A percentile compares a stretch with the other conserved stretches of the same genome.
Conservation (phyloP, 2,113 vertebrate genomes). For the Hydrochoerus hydrochaeris region DNA sequence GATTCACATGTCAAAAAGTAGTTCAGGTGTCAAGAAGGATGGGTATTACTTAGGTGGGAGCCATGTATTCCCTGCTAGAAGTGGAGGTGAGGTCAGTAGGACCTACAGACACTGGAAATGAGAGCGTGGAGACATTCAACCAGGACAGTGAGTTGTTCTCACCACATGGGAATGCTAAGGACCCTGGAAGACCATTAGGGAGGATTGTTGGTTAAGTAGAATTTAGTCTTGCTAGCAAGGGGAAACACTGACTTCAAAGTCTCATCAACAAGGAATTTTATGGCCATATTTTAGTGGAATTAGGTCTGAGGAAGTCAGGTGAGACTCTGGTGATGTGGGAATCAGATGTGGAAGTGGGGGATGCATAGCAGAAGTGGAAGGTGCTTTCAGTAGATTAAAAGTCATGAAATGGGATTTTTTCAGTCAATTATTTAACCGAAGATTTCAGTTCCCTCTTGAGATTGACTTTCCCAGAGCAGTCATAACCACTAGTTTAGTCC, state of each 20-base stretch:
- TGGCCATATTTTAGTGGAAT: neutral
- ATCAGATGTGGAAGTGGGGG: neutral
- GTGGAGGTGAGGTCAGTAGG: neutral
- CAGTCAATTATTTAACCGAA: neutral
- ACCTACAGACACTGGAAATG: neutral
- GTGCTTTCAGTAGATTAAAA: neutral
- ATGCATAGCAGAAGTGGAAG: neutral
- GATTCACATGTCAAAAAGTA: neutral
- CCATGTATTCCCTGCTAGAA: neutral
- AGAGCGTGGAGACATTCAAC: neutral
- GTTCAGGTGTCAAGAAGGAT: neutral
- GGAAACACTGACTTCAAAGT: neutral
- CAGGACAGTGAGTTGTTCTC: neutral
- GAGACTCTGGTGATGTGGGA: neutral
- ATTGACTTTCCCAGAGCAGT: neutral
- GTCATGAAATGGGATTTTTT: neutral
- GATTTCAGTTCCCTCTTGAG: neutral
- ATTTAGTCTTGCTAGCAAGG: neutral
- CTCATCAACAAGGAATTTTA: neutral
- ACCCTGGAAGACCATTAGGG: neutral
- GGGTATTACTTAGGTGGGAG: neutral
- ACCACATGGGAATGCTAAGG: neutral
- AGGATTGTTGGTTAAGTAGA: neutral
- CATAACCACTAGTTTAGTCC: neutral
- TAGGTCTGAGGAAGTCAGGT: neutral